phyloP scores from a whole-genome alignment of 2,797 vertebrate genomes.

The Tympanoctomys barrerae region DNA sequence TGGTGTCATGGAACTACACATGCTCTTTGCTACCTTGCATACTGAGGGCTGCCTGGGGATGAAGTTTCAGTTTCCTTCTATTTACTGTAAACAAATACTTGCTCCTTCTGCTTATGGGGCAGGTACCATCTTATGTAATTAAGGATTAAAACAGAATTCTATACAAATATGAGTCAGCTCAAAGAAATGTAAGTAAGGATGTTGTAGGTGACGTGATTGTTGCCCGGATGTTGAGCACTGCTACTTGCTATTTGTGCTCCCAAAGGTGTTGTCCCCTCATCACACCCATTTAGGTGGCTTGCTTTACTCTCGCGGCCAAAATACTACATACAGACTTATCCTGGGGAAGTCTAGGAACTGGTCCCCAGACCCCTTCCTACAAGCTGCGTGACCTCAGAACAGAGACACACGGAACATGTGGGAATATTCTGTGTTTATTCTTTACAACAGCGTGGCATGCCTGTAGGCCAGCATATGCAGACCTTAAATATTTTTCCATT shows the following conservation, averaged over 20 bases:
- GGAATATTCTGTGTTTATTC: neutral
- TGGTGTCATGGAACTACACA: neutral
- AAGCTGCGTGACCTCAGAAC: neutral
- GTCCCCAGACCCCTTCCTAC: neutral
- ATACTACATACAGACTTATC: rapidly evolving
- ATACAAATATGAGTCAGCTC: neutral
- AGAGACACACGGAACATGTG: neutral
- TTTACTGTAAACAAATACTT: neutral
- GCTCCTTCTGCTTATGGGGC: neutral
- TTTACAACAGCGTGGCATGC: neutral
- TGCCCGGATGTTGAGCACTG: neutral
- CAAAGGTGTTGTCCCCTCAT: neutral
- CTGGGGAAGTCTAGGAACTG: neutral
- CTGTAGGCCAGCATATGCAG: neutral
- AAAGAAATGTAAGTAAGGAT: neutral
- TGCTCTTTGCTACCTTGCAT: neutral
- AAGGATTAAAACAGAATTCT: neutral
- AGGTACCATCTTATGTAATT: neutral
- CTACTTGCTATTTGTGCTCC: neutral
- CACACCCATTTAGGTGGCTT: too few relatives aligned
- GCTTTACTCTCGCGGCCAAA: neutral
- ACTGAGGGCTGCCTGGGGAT: neutral
- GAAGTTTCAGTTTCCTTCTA: neutral
- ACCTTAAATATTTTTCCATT: neutral
- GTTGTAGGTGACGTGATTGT: neutral